Base-by-base conservation (phyloP, 1,140 invertebrate species). In the Calosoma granatense region DNA sequence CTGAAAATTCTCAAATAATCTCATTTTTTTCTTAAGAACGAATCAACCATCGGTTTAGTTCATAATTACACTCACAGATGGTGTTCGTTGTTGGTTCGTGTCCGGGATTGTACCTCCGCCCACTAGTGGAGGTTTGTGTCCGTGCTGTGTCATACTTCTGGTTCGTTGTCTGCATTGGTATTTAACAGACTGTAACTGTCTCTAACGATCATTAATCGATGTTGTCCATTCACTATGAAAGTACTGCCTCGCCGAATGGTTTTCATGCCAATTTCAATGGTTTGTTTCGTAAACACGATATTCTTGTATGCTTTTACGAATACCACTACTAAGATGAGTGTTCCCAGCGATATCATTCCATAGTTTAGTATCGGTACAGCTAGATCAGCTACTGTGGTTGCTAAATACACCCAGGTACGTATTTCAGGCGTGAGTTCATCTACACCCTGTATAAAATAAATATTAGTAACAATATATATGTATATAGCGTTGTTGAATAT, bases 351-450 rank as follows among this genome's bases (percentile, higher is more conserved):
- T 64, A 89, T 86, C 63, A 84, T 76, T 22, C 85, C 80, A 64
- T 88, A 90, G 0, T 82, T 81, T 51, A 86, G 70, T 11, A 84
- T 65, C 0, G 87, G 86, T 22, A 78, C 82, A 9, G 81, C 78
- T 12, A 82, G 69, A 4, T 87, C 85, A 1, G 80, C 81, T 60
- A 90, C 81, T 0, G 85, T 86, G 3, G 87, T 90, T 19, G 84
- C 83, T 11, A 90, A 62, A 65, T 86, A 92, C 1, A 90, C 77
- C 84, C 84, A 88, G 20, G 84, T 75, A 61, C 81, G 78, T 22
- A 91, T 89, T 17, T 82, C 68, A 0, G 86, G 85, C 1, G 87
- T 82, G 1, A 93, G 63, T 55, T 90, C 87, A 15, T 85, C 83
- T n/a, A 92, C 80, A 43, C 90, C 90, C 81, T 88, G 69, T 15